phyloP scores from a whole-genome alignment of 2,797 vertebrate species.

The Malurus splendens region DNA sequence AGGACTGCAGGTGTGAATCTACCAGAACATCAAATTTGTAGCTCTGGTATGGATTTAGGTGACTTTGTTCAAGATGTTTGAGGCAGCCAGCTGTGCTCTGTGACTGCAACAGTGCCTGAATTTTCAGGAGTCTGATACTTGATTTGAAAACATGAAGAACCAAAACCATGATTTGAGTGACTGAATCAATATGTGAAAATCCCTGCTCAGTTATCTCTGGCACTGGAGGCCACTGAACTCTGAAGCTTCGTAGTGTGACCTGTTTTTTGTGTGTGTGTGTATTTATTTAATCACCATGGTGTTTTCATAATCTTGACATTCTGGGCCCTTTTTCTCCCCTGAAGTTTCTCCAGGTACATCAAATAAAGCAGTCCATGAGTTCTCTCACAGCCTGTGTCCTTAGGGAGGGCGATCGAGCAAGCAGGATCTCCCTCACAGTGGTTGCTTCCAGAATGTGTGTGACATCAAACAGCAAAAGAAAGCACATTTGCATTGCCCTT shows the following conservation, averaged over 20 bases:
- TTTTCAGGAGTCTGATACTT: not conserved
- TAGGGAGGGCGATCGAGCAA: not conserved
- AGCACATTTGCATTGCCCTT: not conserved
- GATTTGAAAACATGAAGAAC: not conserved
- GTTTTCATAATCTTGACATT: not conserved
- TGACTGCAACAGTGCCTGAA: not conserved
- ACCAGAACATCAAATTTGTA: not conserved
- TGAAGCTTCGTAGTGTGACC: not conserved
- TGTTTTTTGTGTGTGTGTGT: rapidly evolving
- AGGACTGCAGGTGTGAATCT: not conserved
- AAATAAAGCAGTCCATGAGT: not conserved
- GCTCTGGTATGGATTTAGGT: not conserved
- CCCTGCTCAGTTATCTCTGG: not conserved
- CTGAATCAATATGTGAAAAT: not conserved
- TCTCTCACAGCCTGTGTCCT: not conserved
- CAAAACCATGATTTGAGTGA: not conserved
- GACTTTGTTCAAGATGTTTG: not conserved
- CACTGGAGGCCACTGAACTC: not conserved
- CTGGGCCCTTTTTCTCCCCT: not conserved
- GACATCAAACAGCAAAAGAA: not conserved
- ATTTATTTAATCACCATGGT: not conserved
- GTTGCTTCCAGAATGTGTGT: not conserved
- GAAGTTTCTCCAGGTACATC: not conserved
- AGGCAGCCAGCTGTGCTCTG: not conserved
- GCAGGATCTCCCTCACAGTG: not conserved